Conservation (phyloP, 2,113 vertebrate genomes). For the Lampris incognitus region DNA sequence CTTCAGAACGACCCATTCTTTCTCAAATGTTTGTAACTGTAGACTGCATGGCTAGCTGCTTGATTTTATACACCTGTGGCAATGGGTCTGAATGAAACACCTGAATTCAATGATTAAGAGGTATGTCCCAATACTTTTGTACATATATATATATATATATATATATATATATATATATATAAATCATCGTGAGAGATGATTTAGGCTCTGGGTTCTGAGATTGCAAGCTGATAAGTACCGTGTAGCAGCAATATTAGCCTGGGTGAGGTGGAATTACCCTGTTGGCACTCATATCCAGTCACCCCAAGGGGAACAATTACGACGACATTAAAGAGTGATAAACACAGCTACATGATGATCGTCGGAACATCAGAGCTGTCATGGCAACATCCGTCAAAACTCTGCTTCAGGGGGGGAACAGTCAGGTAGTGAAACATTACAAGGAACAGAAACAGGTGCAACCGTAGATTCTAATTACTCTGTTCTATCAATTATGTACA, state of each 20-base stretch:
- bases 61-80: too few relatives aligned
- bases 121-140: too few relatives aligned
- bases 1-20: too few relatives aligned
- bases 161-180: too few relatives aligned
- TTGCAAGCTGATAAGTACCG: slow-evolving; percentile 11
- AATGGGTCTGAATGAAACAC: too few relatives aligned
- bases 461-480: slow-evolving; percentile 79
- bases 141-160: too few relatives aligned
- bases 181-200: too few relatives aligned
- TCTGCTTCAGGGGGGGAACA: slow-evolving; percentile 63
- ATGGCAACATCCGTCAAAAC: slow-evolving; percentile 72
- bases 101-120: too few relatives aligned
- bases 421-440: slow-evolving; percentile 75
- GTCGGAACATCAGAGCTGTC: slow-evolving; percentile 77
- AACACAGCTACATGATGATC: slow-evolving; percentile 70
- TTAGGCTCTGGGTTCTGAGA: too few relatives aligned
- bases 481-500: slow-evolving; percentile 82
- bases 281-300: slow-evolving; percentile 63
- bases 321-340: slow-evolving; percentile 78
- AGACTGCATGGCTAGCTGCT: too few relatives aligned
- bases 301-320: slow-evolving; percentile 76
- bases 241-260: slow-evolving; percentile 47
- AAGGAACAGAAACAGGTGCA: slow-evolving; percentile 82
- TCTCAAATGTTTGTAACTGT: too few relatives aligned
- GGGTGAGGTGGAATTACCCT: slow-evolving; percentile 53